Evolutionary conservation across 2,888 invertebrate genomes (phyloP), one percentile per base, ranked within the genome.

Genomic region (Crossocerus cetratus): DNA sequence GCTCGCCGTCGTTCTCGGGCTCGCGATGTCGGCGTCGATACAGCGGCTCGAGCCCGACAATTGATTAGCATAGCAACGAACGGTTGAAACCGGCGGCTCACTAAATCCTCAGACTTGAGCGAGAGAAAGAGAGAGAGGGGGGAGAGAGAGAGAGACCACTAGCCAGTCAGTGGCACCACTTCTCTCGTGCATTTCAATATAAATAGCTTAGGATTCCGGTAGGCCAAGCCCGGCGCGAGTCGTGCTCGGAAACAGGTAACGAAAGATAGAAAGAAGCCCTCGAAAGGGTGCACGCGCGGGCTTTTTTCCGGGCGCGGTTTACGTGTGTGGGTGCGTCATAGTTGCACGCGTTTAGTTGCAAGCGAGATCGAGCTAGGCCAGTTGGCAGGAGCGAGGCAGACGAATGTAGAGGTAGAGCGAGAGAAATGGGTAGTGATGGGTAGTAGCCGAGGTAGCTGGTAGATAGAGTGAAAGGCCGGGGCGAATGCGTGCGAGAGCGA

Each of bases 1-100:
- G 59, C 77, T 60, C 59, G 64, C 66, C 71, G 74, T 67, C 70
- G 67, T 42, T 53, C 63, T 62, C 75, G 67, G 62, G 65, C 59
- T 65, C 63, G 77, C 72, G 79, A 77, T 72, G 70, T 79, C 80
- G 80, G 73, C 72, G 80, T 78, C 73, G 63, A 69, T 73, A 59
- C 75, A 72, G 43, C 65, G 67, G 32, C 32, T 63, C 43, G 70
- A 72, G 75, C 63, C 62, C 42, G 56, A 80, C 75, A 49, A 16
- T 20, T 55, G 43, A 13, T 20, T 43, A 42, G 43, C 14, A 49
- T 45, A 73, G 13, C 55, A 49, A 71, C 69, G 42, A 43, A 32
- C 32, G 32, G 1, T 11, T 32, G 32, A 32, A 32, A 32, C 32
- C 32, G 32, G 32, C 32, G 32, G 11, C 32, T 8, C 32, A 11